These are phyloP conservation scores for Eilema caniola DNA, from an alignment of 2,888 invertebrate species.

Conservation along the genomic window DNA sequence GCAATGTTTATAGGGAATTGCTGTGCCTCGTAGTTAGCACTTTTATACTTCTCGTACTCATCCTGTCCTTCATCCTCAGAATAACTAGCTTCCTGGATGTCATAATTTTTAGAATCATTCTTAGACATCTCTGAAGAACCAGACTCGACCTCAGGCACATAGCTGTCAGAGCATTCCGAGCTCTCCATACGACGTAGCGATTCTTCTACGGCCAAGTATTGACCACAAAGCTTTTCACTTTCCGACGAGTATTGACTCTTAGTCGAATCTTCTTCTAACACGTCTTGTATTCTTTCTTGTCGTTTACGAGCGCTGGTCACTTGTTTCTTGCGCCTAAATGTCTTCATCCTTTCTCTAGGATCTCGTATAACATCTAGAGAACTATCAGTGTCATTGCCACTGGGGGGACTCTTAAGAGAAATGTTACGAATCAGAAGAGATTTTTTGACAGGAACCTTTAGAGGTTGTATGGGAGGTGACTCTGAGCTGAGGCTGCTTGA, in stretches of 20 bases:
- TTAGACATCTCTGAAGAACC: slow-evolving; percentile 88
- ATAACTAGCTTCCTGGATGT: slow-evolving; percentile 76
- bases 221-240: slow-evolving; percentile 77
- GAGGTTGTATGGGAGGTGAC: slow-evolving; percentile 90
- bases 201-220: slow-evolving; percentile 78
- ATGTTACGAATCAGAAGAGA: slow-evolving; percentile 87
- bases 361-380: slow-evolving; percentile 90
- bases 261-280: slow-evolving; percentile 84
- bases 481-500: slow-evolving; percentile 92
- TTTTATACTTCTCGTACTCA: slow-evolving; percentile 80
- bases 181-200: slow-evolving; percentile 86
- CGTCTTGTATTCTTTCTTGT: slow-evolving; percentile 85
- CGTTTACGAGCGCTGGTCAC: slow-evolving; percentile 86
- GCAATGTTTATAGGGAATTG: slow-evolving; percentile 81
- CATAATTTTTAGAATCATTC: slow-evolving; percentile 80
- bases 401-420: slow-evolving; percentile 90
- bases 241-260: slow-evolving; percentile 85
- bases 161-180: slow-evolving; percentile 90
- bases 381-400: slow-evolving; percentile 92
- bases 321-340: slow-evolving; percentile 90
- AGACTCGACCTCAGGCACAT: slow-evolving; percentile 89
- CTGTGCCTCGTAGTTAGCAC: slow-evolving; percentile 74
- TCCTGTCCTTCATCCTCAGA: slow-evolving; percentile 87
- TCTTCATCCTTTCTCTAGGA: slow-evolving; percentile 89
- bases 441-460: slow-evolving; percentile 89